Percentiles rank a stretch among this genome's conserved stretches.
These are phyloP conservation scores for Clunio marinus DNA, from an alignment of 2,888 invertebrate species.

Conservation along the genomic window DNA sequence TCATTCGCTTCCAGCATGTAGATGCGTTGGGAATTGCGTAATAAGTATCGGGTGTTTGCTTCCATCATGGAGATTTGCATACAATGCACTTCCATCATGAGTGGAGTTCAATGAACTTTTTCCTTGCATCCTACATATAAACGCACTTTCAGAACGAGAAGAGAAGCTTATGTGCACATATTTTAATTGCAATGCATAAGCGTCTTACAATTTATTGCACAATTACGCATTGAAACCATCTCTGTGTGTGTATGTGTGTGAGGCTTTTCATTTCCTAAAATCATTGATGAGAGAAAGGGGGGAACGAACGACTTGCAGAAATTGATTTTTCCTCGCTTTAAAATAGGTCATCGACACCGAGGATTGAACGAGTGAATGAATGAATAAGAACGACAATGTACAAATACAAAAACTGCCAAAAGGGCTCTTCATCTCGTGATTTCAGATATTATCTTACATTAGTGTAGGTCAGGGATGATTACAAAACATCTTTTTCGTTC, in stretches of 20 bases:
- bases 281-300: conserved; percentile 1
- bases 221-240: conserved; percentile 30
- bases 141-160: conserved; percentile 6
- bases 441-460: conserved; percentile 27
- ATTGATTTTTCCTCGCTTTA: conserved; percentile 28
- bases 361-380: neutral
- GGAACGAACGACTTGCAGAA: neutral
- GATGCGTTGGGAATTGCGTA: conserved; percentile 29
- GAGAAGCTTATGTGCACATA: neutral
- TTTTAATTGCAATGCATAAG: conserved; percentile 38
- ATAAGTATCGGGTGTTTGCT: conserved; percentile 32
- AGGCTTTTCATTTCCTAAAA: neutral
- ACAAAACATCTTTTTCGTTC: conserved; percentile 12
- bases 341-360: conserved; percentile 37
- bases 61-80: conserved; percentile 33
- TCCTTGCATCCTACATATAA: conserved; percentile 15
- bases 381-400: neutral
- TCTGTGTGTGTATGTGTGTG: neutral
- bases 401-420: neutral
- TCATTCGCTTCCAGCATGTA: neutral
- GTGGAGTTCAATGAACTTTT: conserved; percentile 30
- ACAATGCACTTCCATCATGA: conserved; percentile 29
- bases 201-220: conserved; percentile 39
- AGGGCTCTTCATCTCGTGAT: conserved; percentile 23
- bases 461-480: conserved; percentile 28